Evolutionary conservation across 1,140 invertebrate genomes (phyloP), one percentile per base, ranked within the genome.

Genomic region (Mesaphorura yosii): DNA sequence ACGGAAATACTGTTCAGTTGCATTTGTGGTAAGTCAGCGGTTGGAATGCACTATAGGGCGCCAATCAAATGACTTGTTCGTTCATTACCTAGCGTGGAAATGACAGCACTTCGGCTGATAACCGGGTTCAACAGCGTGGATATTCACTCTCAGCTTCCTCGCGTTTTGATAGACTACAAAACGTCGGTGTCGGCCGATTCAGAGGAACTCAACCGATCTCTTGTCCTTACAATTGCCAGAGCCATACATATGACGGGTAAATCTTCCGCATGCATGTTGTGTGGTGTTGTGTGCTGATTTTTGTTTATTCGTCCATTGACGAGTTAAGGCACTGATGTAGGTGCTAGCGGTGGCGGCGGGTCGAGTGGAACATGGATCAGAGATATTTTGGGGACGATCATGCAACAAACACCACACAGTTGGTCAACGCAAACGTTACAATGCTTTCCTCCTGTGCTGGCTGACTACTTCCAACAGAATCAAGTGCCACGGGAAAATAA

Each of bases 401-500:
- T 92, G 79, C 85, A 89, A 60, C 86, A 86, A 65, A 96, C 92
- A 0, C 91, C 91, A 0, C 90, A 94, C 69, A 83, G 83, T 47
- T 96, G 91, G 92, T 86, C 90, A 0, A 80, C 83, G 57, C 89
- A 93, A 65, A 94, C 91, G 0, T 69, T 95, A 1, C 79, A 84
- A 54, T 92, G 87, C 66, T 96, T 97, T 66, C 92, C 93, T 0
- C 78, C 82, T 0, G 83, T 85, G 5, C 71, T 96, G 0, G 81
- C 81, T 23, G 90, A 96, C 59, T 96, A 93, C 66, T 87, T 83
- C 66, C 76, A 79, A 47, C 80, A 87, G 66, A 88, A 87, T 68
- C 79, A 78, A 57, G 78, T 85, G n/a, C 78, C 81, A 0, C 81
- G 84, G 65, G 90, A 94, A 66, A 88, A 91, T 64, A 93, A 92